Evolutionary conservation across 2,797 vertebrate genomes (phyloP), one percentile per base, ranked within the genome.

Genomic region (Acipenser oxyrinchus): DNA sequence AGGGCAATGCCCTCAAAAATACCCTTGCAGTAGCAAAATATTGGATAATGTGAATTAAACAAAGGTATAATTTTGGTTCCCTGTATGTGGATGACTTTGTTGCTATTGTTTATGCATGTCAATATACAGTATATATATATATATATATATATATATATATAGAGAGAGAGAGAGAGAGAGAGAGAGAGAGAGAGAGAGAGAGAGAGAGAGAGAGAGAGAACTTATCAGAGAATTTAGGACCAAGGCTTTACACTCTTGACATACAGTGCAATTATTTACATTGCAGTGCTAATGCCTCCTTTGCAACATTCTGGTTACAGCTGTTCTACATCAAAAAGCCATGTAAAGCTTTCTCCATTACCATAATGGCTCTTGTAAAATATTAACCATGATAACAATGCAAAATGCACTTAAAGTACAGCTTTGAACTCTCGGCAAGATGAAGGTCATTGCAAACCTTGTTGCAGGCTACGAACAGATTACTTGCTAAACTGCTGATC

Each of bases 401-500:
- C 1, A 13, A 58, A 58, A 58, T n/a, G 55, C 55, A 58, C 55
- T 58, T 11, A 7, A 58, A 58, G 12, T 4, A n/a, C 12, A 3
- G 55, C 55, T n/a, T 7, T n/a, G 12, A 13, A n/a, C 7, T 11
- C 10, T 58, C 11, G 10, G 7, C 67, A 65, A 11, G 77, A 59
- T 79, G 78, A 86, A 88, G 86, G 87, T 88, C 82, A 83, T 63
- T 68, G 10, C 8, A 58, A 58, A n/a, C 12, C 7, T 58, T 2
- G 55, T 13, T 7, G 7, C 55, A n/a, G 55, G 55, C 55, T 58
- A 58, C 15, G 12, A 58, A 58, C 15, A 13, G 55, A 13, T 58
- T 78, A 69, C 65, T 72, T 73, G 57, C 76, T 77, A 65, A 71
- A 49, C n/a, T 58, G 64, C 51, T 63, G 48, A 80, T 86, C 84